Evolutionary conservation across 2,888 invertebrate genomes (phyloP).

Genomic region (Gryllus longicercus): DNA sequence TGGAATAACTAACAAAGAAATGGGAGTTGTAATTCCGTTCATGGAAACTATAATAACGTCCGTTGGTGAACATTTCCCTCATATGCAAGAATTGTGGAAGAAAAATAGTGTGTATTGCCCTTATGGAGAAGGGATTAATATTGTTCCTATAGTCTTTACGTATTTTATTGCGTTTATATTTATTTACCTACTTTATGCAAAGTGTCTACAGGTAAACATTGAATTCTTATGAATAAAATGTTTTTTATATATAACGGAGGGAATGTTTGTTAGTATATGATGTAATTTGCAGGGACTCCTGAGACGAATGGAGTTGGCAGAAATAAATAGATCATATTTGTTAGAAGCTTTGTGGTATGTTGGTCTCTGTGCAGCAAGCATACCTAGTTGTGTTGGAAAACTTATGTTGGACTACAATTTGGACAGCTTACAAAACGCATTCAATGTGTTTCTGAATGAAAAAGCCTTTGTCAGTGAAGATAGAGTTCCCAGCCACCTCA

Average conservation of each 20-base stretch:
- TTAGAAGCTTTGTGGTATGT: constrained; percentile 10
- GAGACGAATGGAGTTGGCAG: constrained; percentile 5
- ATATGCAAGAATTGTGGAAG: not conserved
- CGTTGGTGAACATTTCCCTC: not conserved
- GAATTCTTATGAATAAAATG: not conserved
- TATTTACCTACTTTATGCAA: not conserved
- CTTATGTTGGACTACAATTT: constrained; percentile 6
- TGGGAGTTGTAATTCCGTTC: not conserved
- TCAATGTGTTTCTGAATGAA: not conserved
- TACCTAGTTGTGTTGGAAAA: constrained; percentile 3
- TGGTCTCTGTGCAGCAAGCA: not conserved
- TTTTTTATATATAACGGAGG: not conserved
- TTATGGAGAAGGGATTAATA: not conserved
- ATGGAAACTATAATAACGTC: not conserved
- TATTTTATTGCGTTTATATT: not conserved
- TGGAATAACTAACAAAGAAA: not conserved
- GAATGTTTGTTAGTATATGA: no score
- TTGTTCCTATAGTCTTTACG: not conserved
- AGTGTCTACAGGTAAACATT: not conserved
- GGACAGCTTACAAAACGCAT: not conserved
- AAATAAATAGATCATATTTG: constrained; percentile 17
- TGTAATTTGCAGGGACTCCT: not conserved
- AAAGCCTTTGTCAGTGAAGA: not conserved
- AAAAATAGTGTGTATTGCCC: not conserved
- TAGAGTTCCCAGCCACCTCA: not conserved